Evolutionary conservation across 1,140 invertebrate genomes (phyloP), one percentile per base, ranked within the genome.

Genomic region (Leptinotarsa lineolata): DNA sequence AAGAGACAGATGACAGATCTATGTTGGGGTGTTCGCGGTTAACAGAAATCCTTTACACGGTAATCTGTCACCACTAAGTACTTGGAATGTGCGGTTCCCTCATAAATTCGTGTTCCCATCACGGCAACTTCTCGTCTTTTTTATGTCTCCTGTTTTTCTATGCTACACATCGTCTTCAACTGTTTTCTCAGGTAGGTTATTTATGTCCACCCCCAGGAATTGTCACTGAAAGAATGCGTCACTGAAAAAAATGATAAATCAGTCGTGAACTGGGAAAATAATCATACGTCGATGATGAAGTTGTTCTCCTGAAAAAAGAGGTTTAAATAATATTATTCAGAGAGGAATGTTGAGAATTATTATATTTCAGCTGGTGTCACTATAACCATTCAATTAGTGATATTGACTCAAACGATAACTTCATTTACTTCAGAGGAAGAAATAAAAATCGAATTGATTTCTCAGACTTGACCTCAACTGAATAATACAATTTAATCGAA

Each of bases 61-160:
- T 66, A 66, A 66, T 66, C 64, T 66, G 64, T 66, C 64, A 66
- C 64, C 64, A 30, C 64, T 66, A 66, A 66, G 64, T 66, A 46
- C 64, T 64, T 39, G 39, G 64, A 66, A 66, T 66, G 64, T 44
- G 22, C n/a, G 39, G 22, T 15, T 39, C 64, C 22, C 48, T 18
- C 48, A 54, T 54, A 54, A 54, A 54, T 54, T 54, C 48, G 48
- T 54, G 48, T 54, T 54, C 16, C 48, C 48, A 54, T 54, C 48
- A 54, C 48, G 15, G 30, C 48, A 54, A 54, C 48, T 54, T 54
- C 16, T 54, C 48, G 48, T 54, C 48, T 15, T 54, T 54, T 54
- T 54, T 54, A 54, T 54, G 48, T 18, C 1, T 0, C 6, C 4
- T 12, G 13, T 54, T 54, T 54, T 54, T 54, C 16, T 54, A 54